Evolutionary conservation across 2,113 vertebrate species (phyloP), one percentile per base, ranked within the genome.

Genomic region (Cyanoramphus novaezelandiae): DNA sequence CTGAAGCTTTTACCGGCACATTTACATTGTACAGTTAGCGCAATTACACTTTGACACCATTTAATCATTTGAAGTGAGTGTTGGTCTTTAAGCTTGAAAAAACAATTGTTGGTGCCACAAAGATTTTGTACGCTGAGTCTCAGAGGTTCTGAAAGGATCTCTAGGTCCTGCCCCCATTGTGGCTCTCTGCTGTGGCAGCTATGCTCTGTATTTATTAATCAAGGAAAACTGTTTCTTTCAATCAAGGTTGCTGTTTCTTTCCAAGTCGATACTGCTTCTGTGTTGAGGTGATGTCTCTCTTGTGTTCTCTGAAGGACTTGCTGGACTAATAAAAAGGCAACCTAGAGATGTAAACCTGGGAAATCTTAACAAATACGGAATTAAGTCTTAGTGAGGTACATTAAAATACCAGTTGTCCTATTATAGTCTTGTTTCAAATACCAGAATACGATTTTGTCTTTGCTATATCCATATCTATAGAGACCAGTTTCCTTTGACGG

Each of bases 21-120:
- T 63, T 87, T 53, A 43, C 16, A 4, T 17, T n/a, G n/a, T 37
- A 29, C 46, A n/a, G 14, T 14, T 35, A 23, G 6, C 6, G 17
- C 55, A 37, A 2, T 64, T 77, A 35, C 28, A 23, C n/a, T 81
- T 39, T 37, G 83, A 74, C 57, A 35, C 35, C 4, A 1, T 46
- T 71, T 49, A 14, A 77, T 81, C 43, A 41, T 59, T 79, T 35
- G 9, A 65, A 82, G 46, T 41, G 41, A 53, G 35, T 13, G 23
- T 64, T 53, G 27, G 39, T 49, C 69, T 53, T 52, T 7, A 53
- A 65, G 43, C 80, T 43, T 76, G 57, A 53, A 39, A 23, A 43
- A 31, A 35, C 0, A 1, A 17, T 59, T 33, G 14, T 59, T 31
- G 16, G 41, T 33, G 44, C 49, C 23, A 12, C 19, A 8, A 35